A percentile compares a stretch with the other conserved stretches of the same genome.
Conservation (phyloP, 2,797 vertebrate genomes). For the Malacoraja senta region DNA sequence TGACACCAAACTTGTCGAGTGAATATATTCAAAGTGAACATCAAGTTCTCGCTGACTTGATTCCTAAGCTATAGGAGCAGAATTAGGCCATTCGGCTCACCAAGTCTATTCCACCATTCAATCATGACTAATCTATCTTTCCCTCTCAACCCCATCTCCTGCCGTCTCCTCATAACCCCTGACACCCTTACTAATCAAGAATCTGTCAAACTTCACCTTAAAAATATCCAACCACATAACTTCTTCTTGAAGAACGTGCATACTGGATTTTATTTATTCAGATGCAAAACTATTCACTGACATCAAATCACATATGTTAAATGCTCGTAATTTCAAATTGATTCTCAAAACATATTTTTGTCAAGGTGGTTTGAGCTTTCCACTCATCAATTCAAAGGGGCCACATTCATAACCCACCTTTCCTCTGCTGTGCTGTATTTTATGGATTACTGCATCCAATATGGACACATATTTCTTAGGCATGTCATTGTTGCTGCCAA, state of each 20-base stretch:
- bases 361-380: not conserved
- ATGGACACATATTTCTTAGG: not conserved
- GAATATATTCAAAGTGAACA: not conserved
- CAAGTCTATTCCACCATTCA: too few species aligned
- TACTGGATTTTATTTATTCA: not conserved
- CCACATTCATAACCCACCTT: too few species aligned
- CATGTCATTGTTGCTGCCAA: not conserved
- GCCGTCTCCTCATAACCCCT: too few species aligned
- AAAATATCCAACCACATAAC: not conserved
- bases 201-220: too few species aligned
- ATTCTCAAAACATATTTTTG: not conserved
- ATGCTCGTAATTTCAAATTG: not conserved
- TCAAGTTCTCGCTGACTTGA: not conserved
- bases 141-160: too few species aligned
- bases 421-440: too few species aligned
- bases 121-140: too few species aligned
- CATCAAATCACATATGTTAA: not conserved
- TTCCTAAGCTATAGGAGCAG: too few species aligned
- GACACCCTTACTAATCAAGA: too few species aligned
- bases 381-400: not conserved
- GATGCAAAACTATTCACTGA: not conserved
- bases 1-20: not conserved
- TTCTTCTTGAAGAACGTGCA: not conserved
- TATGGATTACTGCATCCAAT: not conserved
- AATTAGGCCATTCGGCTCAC: too few species aligned